Conservation (phyloP, 2,797 vertebrate species). For the Sebastes oblongus region DNA sequence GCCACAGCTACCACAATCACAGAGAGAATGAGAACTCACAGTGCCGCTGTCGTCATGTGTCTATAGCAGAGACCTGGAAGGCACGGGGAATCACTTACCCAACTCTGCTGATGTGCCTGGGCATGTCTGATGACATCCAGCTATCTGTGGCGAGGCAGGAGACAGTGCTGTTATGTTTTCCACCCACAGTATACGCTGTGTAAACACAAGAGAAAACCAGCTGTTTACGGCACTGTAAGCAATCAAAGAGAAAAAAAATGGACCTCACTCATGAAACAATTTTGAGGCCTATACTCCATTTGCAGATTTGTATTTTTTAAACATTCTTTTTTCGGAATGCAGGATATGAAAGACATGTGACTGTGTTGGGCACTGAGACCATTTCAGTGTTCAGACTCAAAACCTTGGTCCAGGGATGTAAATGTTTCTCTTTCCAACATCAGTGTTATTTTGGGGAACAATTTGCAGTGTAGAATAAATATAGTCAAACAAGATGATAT, state of each 20-base stretch:
- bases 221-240: conserved; percentile 55
- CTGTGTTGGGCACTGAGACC: neutral
- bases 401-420: neutral
- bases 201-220: conserved; percentile 61
- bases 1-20: conserved; percentile 4
- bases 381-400: neutral
- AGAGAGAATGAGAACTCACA: neutral
- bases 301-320: conserved; percentile 9
- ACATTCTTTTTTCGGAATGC: neutral
- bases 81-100: conserved; percentile 10
- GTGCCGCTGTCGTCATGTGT: neutral
- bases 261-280: conserved; percentile 32
- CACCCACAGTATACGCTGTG: conserved; percentile 40
- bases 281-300: conserved; percentile 18
- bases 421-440: neutral
- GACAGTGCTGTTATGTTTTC: conserved; percentile 55
- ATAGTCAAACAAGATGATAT: neutral
- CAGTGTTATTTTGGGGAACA: neutral
- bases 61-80: neutral
- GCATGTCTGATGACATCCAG: conserved; percentile 31
- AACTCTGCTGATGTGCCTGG: conserved; percentile 31
- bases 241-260: conserved; percentile 28
- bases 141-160: conserved; percentile 40
- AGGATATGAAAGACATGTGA: conserved; percentile 5
- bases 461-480: neutral